Percentiles rank a stretch among this genome's conserved stretches.
phyloP scores from a whole-genome alignment of 92 coral and sea anemone species.

The Diadumene lineata region DNA sequence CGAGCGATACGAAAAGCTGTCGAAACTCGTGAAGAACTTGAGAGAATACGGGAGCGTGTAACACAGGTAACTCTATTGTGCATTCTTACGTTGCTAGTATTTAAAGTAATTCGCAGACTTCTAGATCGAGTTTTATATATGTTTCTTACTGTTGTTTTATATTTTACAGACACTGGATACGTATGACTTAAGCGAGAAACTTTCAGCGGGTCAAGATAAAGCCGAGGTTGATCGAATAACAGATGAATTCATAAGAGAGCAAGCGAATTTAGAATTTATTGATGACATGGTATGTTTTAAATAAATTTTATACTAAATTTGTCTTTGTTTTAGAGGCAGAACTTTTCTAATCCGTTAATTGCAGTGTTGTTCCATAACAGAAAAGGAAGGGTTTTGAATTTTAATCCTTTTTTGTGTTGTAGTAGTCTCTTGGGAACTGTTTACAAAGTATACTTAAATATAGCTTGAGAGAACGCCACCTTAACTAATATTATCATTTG shows the following conservation, averaged over 20 bases:
- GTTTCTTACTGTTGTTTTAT: neutral
- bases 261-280: constrained; percentile 93
- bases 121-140: neutral
- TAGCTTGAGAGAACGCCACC: too few species aligned
- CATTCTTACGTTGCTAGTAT: neutral
- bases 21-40: constrained; percentile 88
- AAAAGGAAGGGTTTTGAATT: neutral
- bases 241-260: constrained; percentile 80
- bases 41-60: constrained; percentile 80
- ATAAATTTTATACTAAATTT: neutral
- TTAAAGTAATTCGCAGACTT: neutral
- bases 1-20: constrained; percentile 70
- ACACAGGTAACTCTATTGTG: constrained; percentile 60
- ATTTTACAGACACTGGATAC: constrained; percentile 81
- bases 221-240: constrained; percentile 81
- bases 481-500: too few species aligned
- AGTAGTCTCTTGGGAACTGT: constrained; percentile 20
- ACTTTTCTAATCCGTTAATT: constrained; percentile 24
- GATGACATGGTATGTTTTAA: constrained; percentile 80
- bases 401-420: neutral
- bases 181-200: constrained; percentile 87
- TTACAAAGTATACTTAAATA: too few species aligned
- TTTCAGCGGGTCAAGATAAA: constrained; percentile 60
- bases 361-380: constrained; percentile 12
- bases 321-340: neutral